Conservation (phyloP, 2,888 invertebrate genomes). For the Erynnis tages region DNA sequence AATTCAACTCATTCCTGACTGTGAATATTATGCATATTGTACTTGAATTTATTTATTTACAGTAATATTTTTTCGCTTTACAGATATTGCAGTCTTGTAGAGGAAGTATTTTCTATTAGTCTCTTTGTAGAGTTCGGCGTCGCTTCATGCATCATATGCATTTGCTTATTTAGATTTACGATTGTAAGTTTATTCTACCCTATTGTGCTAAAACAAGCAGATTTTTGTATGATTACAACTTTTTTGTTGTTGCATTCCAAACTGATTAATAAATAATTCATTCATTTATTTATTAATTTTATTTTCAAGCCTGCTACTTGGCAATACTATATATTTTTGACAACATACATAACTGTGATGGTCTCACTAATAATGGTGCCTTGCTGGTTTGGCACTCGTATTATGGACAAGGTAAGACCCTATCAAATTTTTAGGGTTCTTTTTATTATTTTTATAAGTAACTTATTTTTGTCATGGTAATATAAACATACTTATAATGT, state of each 20-base stretch:
- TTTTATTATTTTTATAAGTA: too few species aligned
- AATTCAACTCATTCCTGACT: too few species aligned
- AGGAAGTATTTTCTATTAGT: constrained; percentile 50
- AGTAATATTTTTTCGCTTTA: constrained; percentile 31
- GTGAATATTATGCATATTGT: background rate
- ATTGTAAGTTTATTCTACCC: constrained; percentile 45
- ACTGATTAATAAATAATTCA: too few species aligned
- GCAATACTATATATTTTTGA: constrained; percentile 54
- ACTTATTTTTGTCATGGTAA: too few species aligned
- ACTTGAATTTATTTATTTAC: background rate
- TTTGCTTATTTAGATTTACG: constrained; percentile 59
- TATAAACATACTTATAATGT: too few species aligned
- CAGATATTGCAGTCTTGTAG: constrained; percentile 53
- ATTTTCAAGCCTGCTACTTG: constrained; percentile 46
- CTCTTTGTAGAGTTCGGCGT: constrained; percentile 57
- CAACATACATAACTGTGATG: constrained; percentile 53
- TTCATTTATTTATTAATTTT: background rate
- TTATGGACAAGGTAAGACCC: constrained; percentile 58
- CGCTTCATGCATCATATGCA: constrained; percentile 58
- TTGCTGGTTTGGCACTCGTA: constrained; percentile 58
- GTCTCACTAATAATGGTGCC: constrained; percentile 55
- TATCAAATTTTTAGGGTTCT: too few species aligned
- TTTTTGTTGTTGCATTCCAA: too few species aligned
- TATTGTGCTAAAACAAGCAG: too few species aligned
- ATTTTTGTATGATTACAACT: too few species aligned